Conservation (phyloP, 2,797 vertebrate genomes). For the Melanotaenia nigrans region DNA sequence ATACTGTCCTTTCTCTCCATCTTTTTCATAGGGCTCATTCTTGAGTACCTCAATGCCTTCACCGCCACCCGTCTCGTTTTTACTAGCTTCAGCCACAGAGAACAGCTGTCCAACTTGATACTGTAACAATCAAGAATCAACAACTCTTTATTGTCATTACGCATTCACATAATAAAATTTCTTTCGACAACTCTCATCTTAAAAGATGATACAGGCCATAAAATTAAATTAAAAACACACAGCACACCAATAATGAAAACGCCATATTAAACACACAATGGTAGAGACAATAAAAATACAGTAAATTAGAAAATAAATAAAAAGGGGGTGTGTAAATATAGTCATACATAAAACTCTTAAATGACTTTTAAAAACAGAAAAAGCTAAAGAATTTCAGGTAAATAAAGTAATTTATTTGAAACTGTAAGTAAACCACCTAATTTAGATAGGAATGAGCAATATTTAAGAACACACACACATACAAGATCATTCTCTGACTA, state of each 20-base stretch:
- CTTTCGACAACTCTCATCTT: too few species aligned
- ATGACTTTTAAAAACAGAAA: background rate
- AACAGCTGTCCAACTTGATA: conserved; percentile 96
- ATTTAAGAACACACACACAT: background rate
- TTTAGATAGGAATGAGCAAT: background rate
- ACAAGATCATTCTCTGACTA: background rate
- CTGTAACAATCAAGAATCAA: conserved; percentile 67
- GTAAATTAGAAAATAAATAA: too few species aligned
- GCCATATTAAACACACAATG: too few species aligned
- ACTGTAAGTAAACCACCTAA: too few species aligned
- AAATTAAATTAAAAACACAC: too few species aligned
- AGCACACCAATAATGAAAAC: too few species aligned
- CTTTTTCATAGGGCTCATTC: conserved; percentile 93
- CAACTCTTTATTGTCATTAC: too few species aligned
- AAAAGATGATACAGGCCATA: too few species aligned
- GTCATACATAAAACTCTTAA: conserved; percentile 11
- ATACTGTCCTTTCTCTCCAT: conserved; percentile 92
- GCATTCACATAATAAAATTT: too few species aligned
- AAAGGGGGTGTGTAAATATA: too few species aligned
- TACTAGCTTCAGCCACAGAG: conserved; percentile 96
- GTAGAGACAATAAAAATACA: too few species aligned
- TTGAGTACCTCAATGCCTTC: conserved; percentile 95
- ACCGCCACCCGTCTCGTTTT: conserved; percentile 96
- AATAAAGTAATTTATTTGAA: background rate
- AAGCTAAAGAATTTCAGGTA: background rate